Base-by-base conservation (phyloP, 2,888 invertebrate species). In the Anoncus sp. region DNA sequence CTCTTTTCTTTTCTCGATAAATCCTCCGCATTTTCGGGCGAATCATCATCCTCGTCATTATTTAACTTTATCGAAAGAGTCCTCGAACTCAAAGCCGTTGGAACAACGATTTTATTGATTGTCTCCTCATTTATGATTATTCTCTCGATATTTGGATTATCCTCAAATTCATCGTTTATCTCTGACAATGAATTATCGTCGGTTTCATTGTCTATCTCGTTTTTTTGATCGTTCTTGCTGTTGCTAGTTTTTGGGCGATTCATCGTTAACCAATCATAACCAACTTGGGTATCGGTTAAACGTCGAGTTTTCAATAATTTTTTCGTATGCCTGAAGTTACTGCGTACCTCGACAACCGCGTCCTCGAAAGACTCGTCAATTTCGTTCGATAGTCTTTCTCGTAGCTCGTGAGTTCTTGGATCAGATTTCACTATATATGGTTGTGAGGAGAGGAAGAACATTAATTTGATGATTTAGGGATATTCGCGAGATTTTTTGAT, bases 101-200 rank as follows among this genome's bases (percentile, higher is more conserved):
- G 88, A 0, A 89, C 88, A n/a, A 89, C 85, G 22, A 89, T 87
- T 72, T 88, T 89, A 47, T 87, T 87, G n/a, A 89, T 67, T 0
- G 89, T 89, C 20, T 84, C 82, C 53, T 87, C 87, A 62, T 86
- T 88, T 43, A 89, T 85, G 14, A 87, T 77, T 12, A 89, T 89
- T 27, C 83, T 85, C 51, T 89, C 84, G 31, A 86, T 72, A 22
- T 82, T 81, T n/a, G 85, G 86, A 40, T 78, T 80, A 18, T 62
- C 65, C 2, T 74, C 38, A 7, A 75, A 72, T 20, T 76, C 77
- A 16, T 72, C 73, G 55, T 53, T 57, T 10, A 59, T 72, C 22
- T 57, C 47, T 6, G 57, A 22, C 5, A 20, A 12, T 10, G 57
- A 60, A 69, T 49, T 24, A 3, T 59, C 76, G 20, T 51, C 10